Evolutionary conservation across 2,888 invertebrate genomes (phyloP).

Genomic region (Scaptomyza reducta): DNA sequence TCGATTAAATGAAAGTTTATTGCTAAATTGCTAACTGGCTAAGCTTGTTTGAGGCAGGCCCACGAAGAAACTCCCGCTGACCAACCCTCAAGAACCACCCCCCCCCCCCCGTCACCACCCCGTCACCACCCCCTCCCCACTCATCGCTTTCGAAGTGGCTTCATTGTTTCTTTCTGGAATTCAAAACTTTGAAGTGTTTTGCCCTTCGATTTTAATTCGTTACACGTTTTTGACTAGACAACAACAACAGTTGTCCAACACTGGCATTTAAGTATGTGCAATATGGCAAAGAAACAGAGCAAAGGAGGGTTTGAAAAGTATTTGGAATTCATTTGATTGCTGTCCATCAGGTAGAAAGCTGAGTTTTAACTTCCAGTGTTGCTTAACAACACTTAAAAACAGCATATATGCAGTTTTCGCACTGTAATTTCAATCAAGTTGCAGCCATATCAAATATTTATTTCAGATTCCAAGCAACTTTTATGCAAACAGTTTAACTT

Average conservation of each 20-base stretch:
- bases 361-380: too few relatives aligned
- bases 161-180: slow-evolving; percentile 43
- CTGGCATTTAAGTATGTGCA: not conserved
- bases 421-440: too few relatives aligned
- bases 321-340: too few relatives aligned
- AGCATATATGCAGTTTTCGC: too few relatives aligned
- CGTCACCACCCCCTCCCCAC: not conserved
- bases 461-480: too few relatives aligned
- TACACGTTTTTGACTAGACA: slow-evolving; percentile 21
- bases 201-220: slow-evolving; percentile 30
- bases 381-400: too few relatives aligned
- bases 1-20: slow-evolving; percentile 78
- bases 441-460: too few relatives aligned
- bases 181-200: slow-evolving; percentile 50
- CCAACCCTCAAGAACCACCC: too few relatives aligned
- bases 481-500: not conserved
- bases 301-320: not conserved
- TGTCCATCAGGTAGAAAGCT: too few relatives aligned
- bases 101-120: too few relatives aligned
- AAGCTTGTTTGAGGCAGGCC: too few relatives aligned
- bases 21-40: slow-evolving; percentile 78
- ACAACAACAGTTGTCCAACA: slow-evolving; percentile 10
- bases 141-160: slow-evolving; percentile 16
- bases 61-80: too few relatives aligned
- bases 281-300: not conserved